Evolutionary conservation across 2,113 vertebrate genomes (phyloP), one percentile per base, ranked within the genome.

Genomic region (Edolisoma coerulescens): DNA sequence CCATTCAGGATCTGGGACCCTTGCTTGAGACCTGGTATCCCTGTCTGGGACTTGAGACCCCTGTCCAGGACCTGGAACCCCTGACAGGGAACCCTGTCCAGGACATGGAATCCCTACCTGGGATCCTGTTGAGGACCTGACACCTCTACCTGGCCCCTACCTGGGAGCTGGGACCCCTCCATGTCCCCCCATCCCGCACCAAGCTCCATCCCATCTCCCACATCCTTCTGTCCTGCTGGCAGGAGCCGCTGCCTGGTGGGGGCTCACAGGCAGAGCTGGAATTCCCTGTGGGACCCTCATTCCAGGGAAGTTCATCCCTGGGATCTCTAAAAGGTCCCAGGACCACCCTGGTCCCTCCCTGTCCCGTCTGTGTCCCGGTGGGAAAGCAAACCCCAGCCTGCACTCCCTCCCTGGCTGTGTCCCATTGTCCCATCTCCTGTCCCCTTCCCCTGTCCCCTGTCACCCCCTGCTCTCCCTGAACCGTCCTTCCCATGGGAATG

Each of bases 401-500:
- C 42, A 27, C 13, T 53, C 23, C 56, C 28, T 16, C 15, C 67
- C 20, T 1, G 8, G 16, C 39, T 14, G 16, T 16, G 27, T 33
- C 61, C 59, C 33, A 13, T 15, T 16, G 10, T 37, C 33, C 37
- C 54, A 11, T 42, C 26, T 47, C 59, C 83, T 45, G 32, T 59
- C 3, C 69, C 16, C n/a, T 33, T 64, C 17, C 19, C 23, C 28
- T 30, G 24, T 16, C 18, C 45, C 65, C 83, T n/a, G 30, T 23
- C 47, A 14, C 22, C 11, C 52, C 23, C 37, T 37, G 44, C 39
- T 15, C 32, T 10, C 61, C 3, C 16, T 9, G 37, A 64, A 32
- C 61, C 21, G 1, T n/a, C 49, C 27, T 23, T 57, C 1, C 60
- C n/a, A 7, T 0, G 2, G 37, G 10, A 84, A 45, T 8, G 4